A percentile compares a stretch with the other conserved stretches of the same genome.
phyloP scores from a whole-genome alignment of 23 tunicate species.

The Trididemnum nubilum region DNA sequence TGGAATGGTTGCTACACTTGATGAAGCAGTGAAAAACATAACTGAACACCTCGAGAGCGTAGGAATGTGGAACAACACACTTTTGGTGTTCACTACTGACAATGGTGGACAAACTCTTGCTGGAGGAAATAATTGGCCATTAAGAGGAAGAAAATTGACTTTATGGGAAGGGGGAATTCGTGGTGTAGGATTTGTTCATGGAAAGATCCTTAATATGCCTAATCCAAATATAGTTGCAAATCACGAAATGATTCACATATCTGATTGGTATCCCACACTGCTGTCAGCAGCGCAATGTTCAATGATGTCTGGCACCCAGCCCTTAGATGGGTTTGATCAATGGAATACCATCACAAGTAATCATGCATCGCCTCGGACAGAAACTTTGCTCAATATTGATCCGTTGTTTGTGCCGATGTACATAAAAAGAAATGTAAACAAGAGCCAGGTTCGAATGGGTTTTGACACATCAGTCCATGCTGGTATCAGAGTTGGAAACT shows the following conservation, averaged over 20 bases:
- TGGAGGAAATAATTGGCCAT: slow-evolving; percentile 92
- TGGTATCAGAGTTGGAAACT: slow-evolving; percentile 73
- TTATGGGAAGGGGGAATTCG: slow-evolving; percentile 94
- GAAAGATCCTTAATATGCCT: slow-evolving; percentile 58
- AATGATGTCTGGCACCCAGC: slow-evolving; percentile 53
- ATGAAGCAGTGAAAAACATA: slow-evolving; percentile 82
- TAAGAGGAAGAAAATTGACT: slow-evolving; percentile 78
- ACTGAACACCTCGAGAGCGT: slow-evolving; percentile 69
- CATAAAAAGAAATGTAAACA: not conserved
- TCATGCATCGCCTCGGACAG: slow-evolving; percentile 47
- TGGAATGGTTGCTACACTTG: slow-evolving; percentile 92
- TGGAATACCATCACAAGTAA: slow-evolving; percentile 56
- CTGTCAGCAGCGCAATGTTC: slow-evolving; percentile 67
- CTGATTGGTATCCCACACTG: slow-evolving; percentile 94
- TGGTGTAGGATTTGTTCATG: slow-evolving; percentile 88
- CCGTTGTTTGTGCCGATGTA: slow-evolving; percentile 45
- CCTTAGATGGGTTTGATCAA: slow-evolving; percentile 81
- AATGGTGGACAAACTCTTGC: slow-evolving; percentile 90
- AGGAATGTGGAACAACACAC: slow-evolving; percentile 69
- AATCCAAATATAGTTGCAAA: slow-evolving; percentile 37
- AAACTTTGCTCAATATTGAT: slow-evolving; percentile 79
- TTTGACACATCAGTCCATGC: slow-evolving; percentile 79
- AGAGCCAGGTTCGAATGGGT: slow-evolving; percentile 9
- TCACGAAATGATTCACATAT: slow-evolving; percentile 72
- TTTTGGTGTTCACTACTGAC: slow-evolving; percentile 78